Evolutionary conservation across 1,140 invertebrate genomes (phyloP).

Genomic region (Scaptomyza hsui): DNA sequence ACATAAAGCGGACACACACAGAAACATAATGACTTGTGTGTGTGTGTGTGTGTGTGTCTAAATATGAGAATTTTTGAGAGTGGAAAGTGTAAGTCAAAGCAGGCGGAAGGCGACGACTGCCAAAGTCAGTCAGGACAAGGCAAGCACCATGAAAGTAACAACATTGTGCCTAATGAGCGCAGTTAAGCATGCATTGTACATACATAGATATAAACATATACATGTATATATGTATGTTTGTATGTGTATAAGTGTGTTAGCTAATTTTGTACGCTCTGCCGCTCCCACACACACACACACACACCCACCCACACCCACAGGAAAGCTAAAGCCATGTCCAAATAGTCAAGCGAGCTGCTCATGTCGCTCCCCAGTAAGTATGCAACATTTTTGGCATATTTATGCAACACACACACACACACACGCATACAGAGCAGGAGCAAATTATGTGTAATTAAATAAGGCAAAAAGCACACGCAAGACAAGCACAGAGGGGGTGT

Average conservation of each 20-base stretch:
- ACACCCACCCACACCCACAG: background rate
- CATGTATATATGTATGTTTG: constrained; percentile 5
- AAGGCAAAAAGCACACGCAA: constrained; percentile 38
- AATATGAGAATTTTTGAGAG: constrained; percentile 55
- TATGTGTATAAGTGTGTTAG: constrained; percentile 33
- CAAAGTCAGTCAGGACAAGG: constrained; percentile 58
- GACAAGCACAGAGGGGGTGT: constrained; percentile 3
- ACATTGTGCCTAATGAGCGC: constrained; percentile 69
- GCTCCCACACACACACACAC: constrained; percentile 14
- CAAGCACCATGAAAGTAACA: constrained; percentile 66
- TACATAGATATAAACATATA: constrained; percentile 4
- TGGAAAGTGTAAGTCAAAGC: constrained; percentile 66
- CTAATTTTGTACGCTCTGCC: constrained; percentile 58
- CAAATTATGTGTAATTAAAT: constrained; percentile 68
- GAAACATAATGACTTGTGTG: background rate
- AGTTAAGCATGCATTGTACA: constrained; percentile 46
- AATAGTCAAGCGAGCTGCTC: constrained; percentile 39
- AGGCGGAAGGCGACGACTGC: constrained; percentile 51
- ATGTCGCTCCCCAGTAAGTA: constrained; percentile 42
- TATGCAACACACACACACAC: constrained; percentile 35
- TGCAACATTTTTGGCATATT: constrained; percentile 58
- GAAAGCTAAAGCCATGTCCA: constrained; percentile 41
- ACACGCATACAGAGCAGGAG: constrained; percentile 25
- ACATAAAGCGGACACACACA: constrained; percentile 30
- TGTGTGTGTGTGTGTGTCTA: constrained; percentile 4